Evolutionary conservation across 1,140 invertebrate species (phyloP).

Genomic region (Anagrus nilaparvatae): DNA sequence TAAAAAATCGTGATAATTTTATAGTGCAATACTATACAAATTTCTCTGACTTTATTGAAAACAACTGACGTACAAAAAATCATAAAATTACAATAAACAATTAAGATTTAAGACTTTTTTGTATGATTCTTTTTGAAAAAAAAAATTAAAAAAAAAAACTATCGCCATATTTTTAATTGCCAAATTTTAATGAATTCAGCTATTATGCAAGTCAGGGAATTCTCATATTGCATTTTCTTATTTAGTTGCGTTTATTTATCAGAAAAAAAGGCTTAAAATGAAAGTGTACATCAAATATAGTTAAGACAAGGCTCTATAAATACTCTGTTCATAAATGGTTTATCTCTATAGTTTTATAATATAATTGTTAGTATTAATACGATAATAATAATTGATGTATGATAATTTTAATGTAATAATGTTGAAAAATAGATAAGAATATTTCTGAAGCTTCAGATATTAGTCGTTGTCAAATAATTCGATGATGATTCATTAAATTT

Average conservation of each 20-base stretch:
- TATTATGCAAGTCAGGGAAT: too few species aligned
- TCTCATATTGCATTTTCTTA: too few species aligned
- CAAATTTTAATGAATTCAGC: too few species aligned
- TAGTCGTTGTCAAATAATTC: background rate
- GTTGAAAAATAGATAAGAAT: background rate
- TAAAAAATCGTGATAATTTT: constrained; percentile 9
- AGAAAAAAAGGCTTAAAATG: constrained; percentile 2
- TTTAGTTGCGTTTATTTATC: background rate
- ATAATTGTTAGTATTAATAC: constrained; percentile 12
- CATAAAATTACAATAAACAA: constrained; percentile 10
- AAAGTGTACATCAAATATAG: background rate
- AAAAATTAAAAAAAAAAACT: background rate
- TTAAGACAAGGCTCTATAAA: constrained; percentile 18
- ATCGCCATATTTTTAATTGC: background rate
- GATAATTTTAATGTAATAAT: constrained; percentile 2
- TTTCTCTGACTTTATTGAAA: background rate
- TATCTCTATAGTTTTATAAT: constrained; percentile 19
- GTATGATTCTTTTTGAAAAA: background rate
- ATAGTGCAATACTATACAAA: constrained; percentile 18
- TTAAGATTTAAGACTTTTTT: background rate
- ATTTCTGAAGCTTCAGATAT: background rate
- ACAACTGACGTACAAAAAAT: constrained; percentile 26
- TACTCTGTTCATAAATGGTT: constrained; percentile 26
- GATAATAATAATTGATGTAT: constrained; percentile 4
- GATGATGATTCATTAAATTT: background rate